Evolutionary conservation across 1,140 invertebrate species (phyloP).

Genomic region (Propsilocerus akamusi): DNA sequence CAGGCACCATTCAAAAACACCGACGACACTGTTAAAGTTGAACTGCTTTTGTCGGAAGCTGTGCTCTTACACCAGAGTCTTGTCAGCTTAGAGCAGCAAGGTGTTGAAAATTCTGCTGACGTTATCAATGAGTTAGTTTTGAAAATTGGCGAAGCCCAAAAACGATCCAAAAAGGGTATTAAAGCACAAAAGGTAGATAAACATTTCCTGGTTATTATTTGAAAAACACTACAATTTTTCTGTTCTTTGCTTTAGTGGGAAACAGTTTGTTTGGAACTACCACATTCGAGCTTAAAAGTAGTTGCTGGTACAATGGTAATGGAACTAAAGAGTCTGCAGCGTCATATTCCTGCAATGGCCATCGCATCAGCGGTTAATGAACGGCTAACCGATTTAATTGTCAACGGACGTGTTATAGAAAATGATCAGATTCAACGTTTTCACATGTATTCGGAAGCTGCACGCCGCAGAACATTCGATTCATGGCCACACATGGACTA

Average conservation of each 20-base stretch:
- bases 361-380: conserved; percentile 78
- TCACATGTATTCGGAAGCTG: conserved; percentile 81
- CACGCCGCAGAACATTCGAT: conserved; percentile 71
- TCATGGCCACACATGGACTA: conserved; percentile 95
- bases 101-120: conserved; percentile 52
- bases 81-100: conserved; percentile 44
- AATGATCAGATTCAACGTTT: conserved; percentile 32
- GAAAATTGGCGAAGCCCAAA: conserved; percentile 48
- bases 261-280: conserved; percentile 63
- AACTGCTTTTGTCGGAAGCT: conserved; percentile 72
- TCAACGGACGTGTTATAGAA: conserved; percentile 26
- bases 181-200: conserved; percentile 61
- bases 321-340: conserved; percentile 63
- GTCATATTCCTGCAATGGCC: conserved; percentile 64
- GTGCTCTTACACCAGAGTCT: conserved; percentile 64
- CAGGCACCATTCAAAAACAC: conserved; percentile 52
- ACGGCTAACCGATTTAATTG: conserved; percentile 56
- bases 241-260: conserved; percentile 56
- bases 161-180: conserved; percentile 57
- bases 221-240: conserved; percentile 1
- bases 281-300: conserved; percentile 53
- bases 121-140: conserved; percentile 57
- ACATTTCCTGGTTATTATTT: conserved; percentile 1
- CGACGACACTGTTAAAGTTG: conserved; percentile 62
- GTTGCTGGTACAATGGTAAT: conserved; percentile 59